Conservation (phyloP, 2,113 vertebrate species). For the Amphiprion percula region DNA sequence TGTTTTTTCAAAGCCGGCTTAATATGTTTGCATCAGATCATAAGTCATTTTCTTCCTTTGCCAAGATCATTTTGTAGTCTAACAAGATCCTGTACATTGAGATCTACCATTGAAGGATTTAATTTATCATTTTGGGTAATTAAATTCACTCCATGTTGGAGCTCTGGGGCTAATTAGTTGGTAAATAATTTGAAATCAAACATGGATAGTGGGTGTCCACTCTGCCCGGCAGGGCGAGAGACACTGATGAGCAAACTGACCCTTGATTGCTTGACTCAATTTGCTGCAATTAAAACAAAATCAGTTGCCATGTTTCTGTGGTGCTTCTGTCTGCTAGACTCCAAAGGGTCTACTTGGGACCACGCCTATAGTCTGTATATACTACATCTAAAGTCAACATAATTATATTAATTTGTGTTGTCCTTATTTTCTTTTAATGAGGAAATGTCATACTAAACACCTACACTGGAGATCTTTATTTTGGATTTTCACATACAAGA, state of each 20-base stretch:
- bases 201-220: slow-evolving; percentile 53
- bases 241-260: slow-evolving; percentile 69
- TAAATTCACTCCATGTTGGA: slow-evolving; percentile 29
- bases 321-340: slow-evolving; percentile 14
- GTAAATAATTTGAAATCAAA: slow-evolving; percentile 72
- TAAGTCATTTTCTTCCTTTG: background rate
- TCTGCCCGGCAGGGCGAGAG: slow-evolving; percentile 32
- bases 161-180: slow-evolving; percentile 63
- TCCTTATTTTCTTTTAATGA: background rate
- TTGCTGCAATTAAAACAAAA: slow-evolving; percentile 59
- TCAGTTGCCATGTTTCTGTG: slow-evolving; percentile 12
- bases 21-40: background rate
- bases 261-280: slow-evolving; percentile 55
- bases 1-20: background rate
- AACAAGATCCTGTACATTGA: slow-evolving; percentile 8
- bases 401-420: background rate
- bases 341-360: background rate
- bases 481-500: background rate
- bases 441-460: background rate
- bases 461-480: background rate
- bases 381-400: background rate
- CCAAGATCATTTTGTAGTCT: background rate
- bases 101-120: slow-evolving; percentile 28
- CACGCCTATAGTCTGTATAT: background rate
- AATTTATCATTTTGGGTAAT: slow-evolving; percentile 51